Conservation (phyloP, 2,113 vertebrate species). For the Esox niger region DNA sequence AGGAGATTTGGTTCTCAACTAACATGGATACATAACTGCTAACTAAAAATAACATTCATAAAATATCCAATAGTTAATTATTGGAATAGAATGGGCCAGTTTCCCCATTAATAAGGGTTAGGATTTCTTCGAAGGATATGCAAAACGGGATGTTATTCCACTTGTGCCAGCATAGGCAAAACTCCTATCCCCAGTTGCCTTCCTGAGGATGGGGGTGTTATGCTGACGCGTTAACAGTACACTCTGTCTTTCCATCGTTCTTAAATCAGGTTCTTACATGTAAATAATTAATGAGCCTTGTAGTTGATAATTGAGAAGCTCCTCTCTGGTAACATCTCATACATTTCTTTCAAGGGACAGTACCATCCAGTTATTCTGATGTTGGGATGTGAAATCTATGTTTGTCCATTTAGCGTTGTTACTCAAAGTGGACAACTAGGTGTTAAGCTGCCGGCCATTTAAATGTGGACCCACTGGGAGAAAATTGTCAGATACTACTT, state of each 20-base stretch:
- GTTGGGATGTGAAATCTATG: neutral
- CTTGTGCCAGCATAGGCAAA: no score
- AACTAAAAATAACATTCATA: no score
- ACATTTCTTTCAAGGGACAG: no score
- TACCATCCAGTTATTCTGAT: neutral
- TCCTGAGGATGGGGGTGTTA: neutral
- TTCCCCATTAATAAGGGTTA: no score
- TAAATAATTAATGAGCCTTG: neutral
- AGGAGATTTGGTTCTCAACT: no score
- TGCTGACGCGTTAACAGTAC: neutral
- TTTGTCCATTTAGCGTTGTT: neutral
- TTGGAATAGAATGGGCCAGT: no score
- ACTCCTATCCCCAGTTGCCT: neutral
- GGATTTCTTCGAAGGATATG: no score
- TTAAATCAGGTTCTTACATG: neutral
- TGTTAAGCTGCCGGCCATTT: constrained; percentile 28
- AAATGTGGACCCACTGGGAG: neutral
- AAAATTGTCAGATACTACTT: constrained; percentile 2
- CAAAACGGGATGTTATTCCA: no score
- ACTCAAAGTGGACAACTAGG: constrained; percentile 28
- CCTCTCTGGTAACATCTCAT: no score
- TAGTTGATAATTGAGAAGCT: neutral
- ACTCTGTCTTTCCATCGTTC: neutral
- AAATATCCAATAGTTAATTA: no score
- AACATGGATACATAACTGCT: no score